Evolutionary conservation across 2,797 vertebrate genomes (phyloP).

Genomic region (Anguilla pacifica): DNA sequence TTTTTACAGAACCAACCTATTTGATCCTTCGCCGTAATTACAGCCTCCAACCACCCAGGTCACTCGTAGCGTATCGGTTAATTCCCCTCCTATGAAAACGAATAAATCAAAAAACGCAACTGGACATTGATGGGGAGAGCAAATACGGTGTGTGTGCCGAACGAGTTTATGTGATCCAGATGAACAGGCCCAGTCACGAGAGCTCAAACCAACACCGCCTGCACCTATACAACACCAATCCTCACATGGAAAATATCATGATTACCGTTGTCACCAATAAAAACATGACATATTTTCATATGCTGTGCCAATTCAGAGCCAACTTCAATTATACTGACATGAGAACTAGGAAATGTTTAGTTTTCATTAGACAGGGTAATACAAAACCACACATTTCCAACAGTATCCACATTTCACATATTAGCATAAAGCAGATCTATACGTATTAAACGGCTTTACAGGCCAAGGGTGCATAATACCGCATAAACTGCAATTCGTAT

Average conservation of each 20-base stretch:
- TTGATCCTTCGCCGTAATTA: not conserved
- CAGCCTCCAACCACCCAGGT: not conserved
- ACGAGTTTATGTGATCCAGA: not conserved
- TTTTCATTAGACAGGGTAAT: constrained; percentile 25
- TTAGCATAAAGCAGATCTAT: not conserved
- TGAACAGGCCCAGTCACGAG: constrained; percentile 19
- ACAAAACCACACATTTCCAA: constrained; percentile 21
- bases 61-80: not conserved
- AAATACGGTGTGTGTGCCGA: not conserved
- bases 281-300: constrained; percentile 30
- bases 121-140: not conserved
- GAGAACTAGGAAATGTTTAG: constrained; percentile 34
- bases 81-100: not conserved
- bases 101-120: not conserved
- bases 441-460: not conserved
- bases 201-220: constrained; percentile 3
- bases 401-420: not conserved
- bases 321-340: constrained; percentile 41
- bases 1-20: not conserved
- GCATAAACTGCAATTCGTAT: not conserved
- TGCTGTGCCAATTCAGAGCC: constrained; percentile 35
- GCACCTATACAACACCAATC: constrained; percentile 32
- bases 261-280: constrained; percentile 28
- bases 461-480: not conserved
- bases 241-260: constrained; percentile 31